phyloP scores from a whole-genome alignment of 2,113 vertebrate species.

The Pseudolaguvia tuberculata region DNA sequence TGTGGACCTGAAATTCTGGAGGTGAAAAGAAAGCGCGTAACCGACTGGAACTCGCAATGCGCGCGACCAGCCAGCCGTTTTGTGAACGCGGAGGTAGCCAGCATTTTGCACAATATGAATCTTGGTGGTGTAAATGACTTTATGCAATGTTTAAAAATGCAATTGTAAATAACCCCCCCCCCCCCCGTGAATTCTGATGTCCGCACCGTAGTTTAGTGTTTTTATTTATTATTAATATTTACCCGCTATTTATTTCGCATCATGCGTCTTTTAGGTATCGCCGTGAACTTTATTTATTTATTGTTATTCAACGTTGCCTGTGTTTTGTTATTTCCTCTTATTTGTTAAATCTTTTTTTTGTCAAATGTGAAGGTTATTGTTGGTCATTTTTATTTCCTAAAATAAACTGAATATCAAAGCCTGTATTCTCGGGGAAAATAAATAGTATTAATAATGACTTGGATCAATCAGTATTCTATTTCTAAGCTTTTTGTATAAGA shows the following conservation, averaged over 20 bases:
- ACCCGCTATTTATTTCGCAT: constrained; percentile 53
- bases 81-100: constrained; percentile 59
- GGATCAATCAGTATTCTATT: constrained; percentile 53
- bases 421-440: constrained; percentile 22
- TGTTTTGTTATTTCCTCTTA: background rate
- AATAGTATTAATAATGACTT: constrained; percentile 6
- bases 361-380: constrained; percentile 47
- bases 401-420: constrained; percentile 42
- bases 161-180: constrained; percentile 50
- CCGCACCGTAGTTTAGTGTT: constrained; percentile 61
- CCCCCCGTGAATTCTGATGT: constrained; percentile 60
- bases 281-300: constrained; percentile 52
- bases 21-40: constrained; percentile 36
- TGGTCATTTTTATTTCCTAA: constrained; percentile 37
- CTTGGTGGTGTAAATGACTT: constrained; percentile 62
- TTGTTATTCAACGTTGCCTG: constrained; percentile 54
- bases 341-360: constrained; percentile 57
- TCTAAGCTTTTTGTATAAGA: constrained; percentile 59
- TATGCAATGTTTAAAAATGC: constrained; percentile 70
- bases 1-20: constrained; percentile 56
- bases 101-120: constrained; percentile 76
- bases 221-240: constrained; percentile 53
- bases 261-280: constrained; percentile 52
- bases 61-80: constrained; percentile 51
- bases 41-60: constrained; percentile 49